Evolutionary conservation across 2,797 vertebrate genomes (phyloP), one percentile per base, ranked within the genome.

Genomic region (Clarias laeviceps): DNA sequence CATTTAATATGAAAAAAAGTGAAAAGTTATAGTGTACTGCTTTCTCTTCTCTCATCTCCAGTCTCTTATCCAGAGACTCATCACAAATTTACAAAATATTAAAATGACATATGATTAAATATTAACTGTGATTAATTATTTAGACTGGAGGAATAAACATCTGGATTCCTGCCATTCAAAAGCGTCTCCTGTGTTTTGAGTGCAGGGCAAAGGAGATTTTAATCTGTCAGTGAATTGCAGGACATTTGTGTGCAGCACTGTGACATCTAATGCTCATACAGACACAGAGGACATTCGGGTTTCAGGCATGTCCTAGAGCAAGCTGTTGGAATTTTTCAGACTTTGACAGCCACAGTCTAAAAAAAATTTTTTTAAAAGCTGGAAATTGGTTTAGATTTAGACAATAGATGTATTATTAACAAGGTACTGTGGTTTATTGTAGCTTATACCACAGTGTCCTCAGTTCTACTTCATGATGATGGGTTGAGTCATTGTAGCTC

Each of bases 111-210:
- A 54, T 84, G n/a, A 83, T 94, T 91, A 93, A 93, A 93, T 92
- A 89, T 92, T 91, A 93, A 90, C 40, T 68, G 88, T 85, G 83
- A 91, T 94, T 84, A 89, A 93, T 94, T 91, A 94, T 94, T 93
- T 88, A 93, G 72, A 45, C 57, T 86, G 86, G 22, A 91, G 86
- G 90, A 80, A 88, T 90, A 76, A 77, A 78, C 88, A 90, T 91
- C 91, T 92, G 90, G 88, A 84, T 82, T 80, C 77, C 88, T 90
- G 91, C 89, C 92, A 90, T 89, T 94, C 91, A 91, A 85, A 29
- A 18, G n/a, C 40, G 22, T 85, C 76, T 45, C 85, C 32, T 27
- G 68, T 77, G 86, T 37, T 40, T n/a, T 72, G 56, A 70, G 86
- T 22, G 68, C 40, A 37, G 56, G 79, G 66, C 78, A 70, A 56